A percentile compares a stretch with the other conserved stretches of the same genome.
phyloP scores from a whole-genome alignment of 2,888 invertebrate species.

The Mechanitis messenoides region DNA sequence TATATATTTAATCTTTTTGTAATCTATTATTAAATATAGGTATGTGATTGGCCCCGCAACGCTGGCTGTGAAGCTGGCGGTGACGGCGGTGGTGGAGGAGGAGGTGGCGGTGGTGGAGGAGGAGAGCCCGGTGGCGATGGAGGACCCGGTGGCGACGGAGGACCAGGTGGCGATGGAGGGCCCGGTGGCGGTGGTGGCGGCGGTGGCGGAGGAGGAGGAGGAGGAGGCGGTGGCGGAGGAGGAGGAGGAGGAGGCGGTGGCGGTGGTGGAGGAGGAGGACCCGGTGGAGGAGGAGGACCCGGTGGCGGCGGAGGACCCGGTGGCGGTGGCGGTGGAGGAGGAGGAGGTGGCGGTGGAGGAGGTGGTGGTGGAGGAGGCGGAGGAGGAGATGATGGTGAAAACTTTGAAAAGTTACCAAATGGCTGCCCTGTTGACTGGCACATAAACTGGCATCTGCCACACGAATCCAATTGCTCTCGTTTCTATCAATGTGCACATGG shows the following conservation, averaged over 20 bases:
- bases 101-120: neutral
- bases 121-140: neutral
- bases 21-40: neutral
- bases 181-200: neutral
- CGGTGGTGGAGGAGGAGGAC: too few species aligned
- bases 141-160: neutral
- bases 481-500: conserved; percentile 53
- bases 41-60: conserved; percentile 10
- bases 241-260: neutral
- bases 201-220: neutral
- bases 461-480: conserved; percentile 41
- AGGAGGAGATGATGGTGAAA: neutral
- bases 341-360: neutral
- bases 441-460: conserved; percentile 41
- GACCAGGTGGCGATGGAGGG: neutral
- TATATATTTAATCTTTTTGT: neutral
- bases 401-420: conserved; percentile 33
- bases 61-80: neutral
- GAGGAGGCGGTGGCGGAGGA: neutral
- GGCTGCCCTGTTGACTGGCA: conserved; percentile 42
- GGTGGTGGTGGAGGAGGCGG: neutral
- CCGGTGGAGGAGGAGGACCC: neutral
- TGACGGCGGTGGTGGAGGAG: neutral
- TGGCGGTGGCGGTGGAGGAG: neutral
- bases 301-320: neutral